phyloP scores from a whole-genome alignment of 1,140 invertebrate genomes.

The Ptiloglossa arizonensis region DNA sequence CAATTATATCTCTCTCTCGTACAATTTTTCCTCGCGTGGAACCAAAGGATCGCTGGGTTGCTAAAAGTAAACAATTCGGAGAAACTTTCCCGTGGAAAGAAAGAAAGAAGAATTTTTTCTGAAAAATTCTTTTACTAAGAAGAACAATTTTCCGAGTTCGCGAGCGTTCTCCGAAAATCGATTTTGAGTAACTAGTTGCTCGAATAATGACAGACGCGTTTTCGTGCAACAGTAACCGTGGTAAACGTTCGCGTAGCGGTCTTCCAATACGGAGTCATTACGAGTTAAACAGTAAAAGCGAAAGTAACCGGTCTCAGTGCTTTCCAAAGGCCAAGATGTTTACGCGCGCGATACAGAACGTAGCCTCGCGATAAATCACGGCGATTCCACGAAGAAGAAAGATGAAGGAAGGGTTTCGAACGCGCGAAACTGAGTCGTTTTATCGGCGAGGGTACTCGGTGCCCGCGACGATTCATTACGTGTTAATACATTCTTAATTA shows the following conservation, averaged over 20 bases:
- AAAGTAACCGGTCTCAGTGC: constrained; percentile 35
- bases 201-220: no score
- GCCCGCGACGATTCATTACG: constrained; percentile 43
- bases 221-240: neutral
- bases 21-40: no score
- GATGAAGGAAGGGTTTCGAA: constrained; percentile 6
- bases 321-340: constrained; percentile 43
- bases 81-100: no score
- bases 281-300: constrained; percentile 23
- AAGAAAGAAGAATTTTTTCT: no score
- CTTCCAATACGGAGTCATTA: neutral
- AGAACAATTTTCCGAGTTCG: no score
- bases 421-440: constrained; percentile 17
- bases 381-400: neutral
- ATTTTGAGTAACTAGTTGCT: no score
- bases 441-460: constrained; percentile 11
- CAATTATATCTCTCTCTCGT: no score
- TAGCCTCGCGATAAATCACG: constrained; percentile 34
- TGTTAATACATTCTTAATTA: constrained; percentile 59
- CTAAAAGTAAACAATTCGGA: no score
- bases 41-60: no score
- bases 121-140: no score
- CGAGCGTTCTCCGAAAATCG: no score
- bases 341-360: constrained; percentile 17
- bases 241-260: neutral